These are phyloP conservation scores for Rhaphigaster nebulosa DNA, from an alignment of 2,888 invertebrate species.

Conservation along the genomic window DNA sequence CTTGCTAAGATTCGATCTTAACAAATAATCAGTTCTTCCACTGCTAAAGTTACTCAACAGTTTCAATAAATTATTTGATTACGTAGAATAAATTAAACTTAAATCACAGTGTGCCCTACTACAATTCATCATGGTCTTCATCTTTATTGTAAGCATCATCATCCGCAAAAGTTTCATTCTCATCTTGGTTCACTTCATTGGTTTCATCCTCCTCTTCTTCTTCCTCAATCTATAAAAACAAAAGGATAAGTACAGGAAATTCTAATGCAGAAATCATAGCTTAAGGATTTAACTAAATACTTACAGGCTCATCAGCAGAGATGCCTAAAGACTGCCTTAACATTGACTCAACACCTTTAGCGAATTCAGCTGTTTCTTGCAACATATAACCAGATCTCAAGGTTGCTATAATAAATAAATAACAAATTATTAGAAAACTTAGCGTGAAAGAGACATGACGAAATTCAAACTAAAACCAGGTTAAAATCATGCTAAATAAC, in stretches of 20 bases:
- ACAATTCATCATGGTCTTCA: slow-evolving; percentile 66
- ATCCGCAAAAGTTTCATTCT: slow-evolving; percentile 63
- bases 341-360: slow-evolving; percentile 90
- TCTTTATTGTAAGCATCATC: slow-evolving; percentile 63
- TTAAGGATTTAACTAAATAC: not conserved
- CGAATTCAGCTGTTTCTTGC: slow-evolving; percentile 88
- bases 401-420: slow-evolving; percentile 76
- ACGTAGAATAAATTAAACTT: not conserved
- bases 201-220: slow-evolving; percentile 65
- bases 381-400: slow-evolving; percentile 95
- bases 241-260: not conserved
- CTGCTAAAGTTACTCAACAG: slow-evolving; percentile 2
- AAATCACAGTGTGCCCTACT: slow-evolving; percentile 54
- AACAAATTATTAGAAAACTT: not conserved
- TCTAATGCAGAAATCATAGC: not conserved
- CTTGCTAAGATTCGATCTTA: slow-evolving; percentile 23
- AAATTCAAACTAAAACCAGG: not conserved
- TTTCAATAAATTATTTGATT: slow-evolving; percentile 48
- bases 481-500: not conserved
- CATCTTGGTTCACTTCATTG: slow-evolving; percentile 61
- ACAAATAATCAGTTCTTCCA: slow-evolving; percentile 28
- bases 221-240: slow-evolving; percentile 59
- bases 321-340: slow-evolving; percentile 86
- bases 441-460: not conserved
- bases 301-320: slow-evolving; percentile 77